phyloP scores from a whole-genome alignment of 2,113 vertebrate species.

The Suricata suricatta region DNA sequence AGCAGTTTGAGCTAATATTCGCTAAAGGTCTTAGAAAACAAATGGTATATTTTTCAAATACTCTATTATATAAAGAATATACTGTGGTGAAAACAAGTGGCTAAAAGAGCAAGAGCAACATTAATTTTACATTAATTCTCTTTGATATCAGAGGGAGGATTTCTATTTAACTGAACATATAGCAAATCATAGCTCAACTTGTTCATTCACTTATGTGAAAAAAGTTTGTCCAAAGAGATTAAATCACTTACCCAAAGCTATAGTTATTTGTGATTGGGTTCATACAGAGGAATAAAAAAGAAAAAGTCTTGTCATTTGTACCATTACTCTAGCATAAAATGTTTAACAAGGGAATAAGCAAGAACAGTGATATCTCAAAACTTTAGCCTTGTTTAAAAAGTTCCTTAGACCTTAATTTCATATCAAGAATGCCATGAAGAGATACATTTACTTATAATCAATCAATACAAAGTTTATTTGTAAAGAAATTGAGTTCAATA shows the following conservation, averaged over 20 bases:
- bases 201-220: not conserved
- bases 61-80: conserved; percentile 6
- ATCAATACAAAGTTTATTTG: not conserved
- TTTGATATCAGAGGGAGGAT: conserved; percentile 16
- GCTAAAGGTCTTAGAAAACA: conserved; percentile 51
- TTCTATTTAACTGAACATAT: not conserved
- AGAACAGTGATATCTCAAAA: not conserved
- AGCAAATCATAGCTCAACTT: conserved; percentile 16
- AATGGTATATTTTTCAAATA: conserved; percentile 56
- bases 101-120: conserved; percentile 33
- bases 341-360: not conserved
- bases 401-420: not conserved
- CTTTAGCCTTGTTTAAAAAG: not conserved
- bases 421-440: not conserved
- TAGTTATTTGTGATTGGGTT: not conserved
- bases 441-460: not conserved
- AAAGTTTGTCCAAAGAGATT: not conserved
- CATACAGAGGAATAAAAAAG: not conserved
- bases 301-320: not conserved
- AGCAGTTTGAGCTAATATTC: conserved; percentile 67
- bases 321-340: not conserved
- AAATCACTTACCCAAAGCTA: not conserved
- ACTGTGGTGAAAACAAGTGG: not conserved
- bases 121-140: conserved; percentile 7
- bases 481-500: not conserved